Conservation (phyloP, 2,797 vertebrate species). For the Bovichtus variegatus region DNA sequence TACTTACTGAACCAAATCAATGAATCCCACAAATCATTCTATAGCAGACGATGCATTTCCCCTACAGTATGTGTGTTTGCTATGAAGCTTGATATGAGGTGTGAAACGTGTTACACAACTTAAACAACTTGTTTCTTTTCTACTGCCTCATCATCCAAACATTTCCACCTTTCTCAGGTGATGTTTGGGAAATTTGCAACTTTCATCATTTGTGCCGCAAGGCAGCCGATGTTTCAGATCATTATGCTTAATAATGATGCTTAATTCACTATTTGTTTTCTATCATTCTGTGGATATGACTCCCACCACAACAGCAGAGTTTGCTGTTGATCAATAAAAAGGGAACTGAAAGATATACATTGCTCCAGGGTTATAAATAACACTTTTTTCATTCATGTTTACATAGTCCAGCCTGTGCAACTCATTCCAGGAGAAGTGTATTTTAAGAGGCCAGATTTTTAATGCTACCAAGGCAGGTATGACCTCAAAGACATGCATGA, state of each 20-base stretch:
- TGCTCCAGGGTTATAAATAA: neutral
- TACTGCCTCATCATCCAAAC: neutral
- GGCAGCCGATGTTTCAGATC: conserved; percentile 16
- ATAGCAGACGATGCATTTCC: neutral
- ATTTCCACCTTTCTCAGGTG: neutral
- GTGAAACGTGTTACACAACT: too few relatives aligned
- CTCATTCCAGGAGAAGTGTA: neutral
- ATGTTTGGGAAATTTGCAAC: too few relatives aligned
- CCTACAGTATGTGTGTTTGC: neutral
- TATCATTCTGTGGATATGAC: neutral
- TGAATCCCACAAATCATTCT: neutral
- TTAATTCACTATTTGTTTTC: conserved; percentile 13
- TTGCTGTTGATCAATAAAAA: neutral
- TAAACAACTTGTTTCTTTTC: too few relatives aligned
- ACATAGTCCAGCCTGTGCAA: neutral
- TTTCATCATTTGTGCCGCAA: neutral
- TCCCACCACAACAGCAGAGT: neutral
- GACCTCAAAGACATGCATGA: conserved; percentile 3
- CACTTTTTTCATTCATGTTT: neutral
- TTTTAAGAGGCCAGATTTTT: neutral
- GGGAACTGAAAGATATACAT: neutral
- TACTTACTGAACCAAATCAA: neutral
- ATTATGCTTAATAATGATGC: too few relatives aligned
- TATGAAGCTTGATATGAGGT: neutral
- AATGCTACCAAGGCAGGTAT: conserved; percentile 1